phyloP scores from a whole-genome alignment of 2,888 invertebrate species.

The Drosophila monieri region DNA sequence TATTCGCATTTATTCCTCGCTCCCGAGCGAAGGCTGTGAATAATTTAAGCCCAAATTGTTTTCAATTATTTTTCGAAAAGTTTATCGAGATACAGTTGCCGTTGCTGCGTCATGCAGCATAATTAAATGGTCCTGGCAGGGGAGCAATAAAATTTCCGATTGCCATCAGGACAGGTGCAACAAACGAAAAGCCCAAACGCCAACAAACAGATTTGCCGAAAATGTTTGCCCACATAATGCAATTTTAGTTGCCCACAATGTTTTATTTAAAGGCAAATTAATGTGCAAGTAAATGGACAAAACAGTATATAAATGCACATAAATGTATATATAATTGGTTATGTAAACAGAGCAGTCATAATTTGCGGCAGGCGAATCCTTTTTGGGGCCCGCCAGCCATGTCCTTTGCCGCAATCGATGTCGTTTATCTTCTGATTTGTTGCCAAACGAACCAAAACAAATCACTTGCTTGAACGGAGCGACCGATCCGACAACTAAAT shows the following conservation, averaged over 20 bases:
- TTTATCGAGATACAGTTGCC: conserved; percentile 2
- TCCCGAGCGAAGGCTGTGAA: conserved; percentile 47
- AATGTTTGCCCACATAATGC: conserved; percentile 48
- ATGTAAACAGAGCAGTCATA: conserved; percentile 38
- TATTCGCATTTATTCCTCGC: conserved; percentile 39
- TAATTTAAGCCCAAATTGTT: conserved; percentile 69
- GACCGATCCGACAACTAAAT: conserved; percentile 61
- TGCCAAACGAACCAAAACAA: conserved; percentile 76
- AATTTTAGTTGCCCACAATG: conserved; percentile 62
- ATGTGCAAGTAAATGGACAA: conserved; percentile 2
- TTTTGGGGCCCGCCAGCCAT: conserved; percentile 49
- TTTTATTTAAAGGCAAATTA: conserved; percentile 15
- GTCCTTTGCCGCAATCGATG: conserved; percentile 75
- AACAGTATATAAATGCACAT: neutral
- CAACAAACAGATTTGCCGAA: conserved; percentile 28
- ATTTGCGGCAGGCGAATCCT: conserved; percentile 36
- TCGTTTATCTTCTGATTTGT: conserved; percentile 77
- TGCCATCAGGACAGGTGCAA: conserved; percentile 44
- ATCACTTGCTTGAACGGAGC: conserved; percentile 70
- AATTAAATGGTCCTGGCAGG: conserved; percentile 57
- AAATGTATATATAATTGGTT: conserved; percentile 1
- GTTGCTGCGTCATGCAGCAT: conserved; percentile 56
- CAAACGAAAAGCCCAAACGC: conserved; percentile 25
- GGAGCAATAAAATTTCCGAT: conserved; percentile 44
- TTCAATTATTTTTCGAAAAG: conserved; percentile 61